Evolutionary conservation across 2,797 vertebrate genomes (phyloP), one percentile per base, ranked within the genome.

Genomic region (Enteromius viviparus): DNA sequence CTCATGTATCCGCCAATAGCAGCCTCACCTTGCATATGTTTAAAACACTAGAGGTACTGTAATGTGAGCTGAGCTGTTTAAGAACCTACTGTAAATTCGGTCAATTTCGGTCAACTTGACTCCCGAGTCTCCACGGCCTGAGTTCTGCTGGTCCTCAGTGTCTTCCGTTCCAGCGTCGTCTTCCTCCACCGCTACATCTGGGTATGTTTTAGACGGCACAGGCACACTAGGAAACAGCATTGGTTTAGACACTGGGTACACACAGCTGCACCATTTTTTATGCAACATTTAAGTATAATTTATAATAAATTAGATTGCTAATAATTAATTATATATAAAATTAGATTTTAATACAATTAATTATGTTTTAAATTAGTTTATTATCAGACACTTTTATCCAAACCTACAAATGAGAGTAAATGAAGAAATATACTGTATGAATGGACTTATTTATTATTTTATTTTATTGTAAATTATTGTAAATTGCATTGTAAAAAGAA

Each of bases 151-250:
- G 15, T 15, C 47, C 32, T 90, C 90, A 85, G 82, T 58, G 15
- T 92, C 91, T 19, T 84, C 76, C 60, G 55, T 79, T 47, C 87
- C 83, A 82, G 76, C 53, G 12, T 58, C 9, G 1, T n/a, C 1
- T 40, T 49, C 80, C 47, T 53, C 82, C 2, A 85, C 76, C 32
- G 47, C 82, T 40, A 34, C 76, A 86, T 92, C 87, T 3, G 69
- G 29, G 51, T 47, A 68, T 8, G 11, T 19, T 40, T 6, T 1
- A 0, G 14, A 19, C 79, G 58, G 70, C 0, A 80, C 1, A 10
- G 23, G 40, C 49, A 81, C 11, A 11, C 85, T 87, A 51, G 42
- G 21, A 45, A 80, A 21, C 26, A 58, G 3, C 0, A 64, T 29
- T 32, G 60, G 26, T 68, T 80, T 68, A 47, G 4, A 77, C 26